Base-by-base conservation (phyloP, 2,888 invertebrate species). In the Toxonevra muliebris region DNA sequence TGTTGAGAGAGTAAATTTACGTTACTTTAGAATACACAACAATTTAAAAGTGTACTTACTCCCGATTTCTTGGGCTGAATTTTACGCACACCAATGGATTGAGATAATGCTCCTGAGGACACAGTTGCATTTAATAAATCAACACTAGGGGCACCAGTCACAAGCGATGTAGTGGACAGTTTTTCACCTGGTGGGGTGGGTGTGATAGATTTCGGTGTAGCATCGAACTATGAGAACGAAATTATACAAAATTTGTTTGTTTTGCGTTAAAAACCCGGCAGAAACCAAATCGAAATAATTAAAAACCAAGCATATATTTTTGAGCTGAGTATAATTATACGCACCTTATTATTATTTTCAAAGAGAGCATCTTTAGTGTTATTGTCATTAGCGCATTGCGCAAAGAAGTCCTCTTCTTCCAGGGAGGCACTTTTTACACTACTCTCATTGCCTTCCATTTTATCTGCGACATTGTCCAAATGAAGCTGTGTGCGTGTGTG, bases 361-460 rank as follows among this genome's bases (percentile, higher is more conserved):
- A 78, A 74, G 52, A 76, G 76, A 40, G 61, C 48, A 48, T 75
- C 83, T 65, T 72, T 69, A 19, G 75, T 83, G 64, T 84, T 84
- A 77, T 84, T 83, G 69, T 84, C 86, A 77, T 89, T 90, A 88
- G 74, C 71, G 73, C 90, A 92, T 85, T 94, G 93, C 68, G 92
- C 91, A 87, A 97, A 97, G 88, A 97, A 98, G 87, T 98, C 97
- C 75, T 92, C 90, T 86, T 95, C 94, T 73, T 89, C 89, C 15
- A 59, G 69, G 19, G 42, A 15, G 79, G 91, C 90, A 80, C 91
- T 90, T 68, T 86, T 87, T 7, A 30, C 30, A 54, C 66, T 73
- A 60, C 75, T 73, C 77, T 92, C 92, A 76, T 89, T 87, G 60
- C 77, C 79, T 45, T 87, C 87, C 53, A 82, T 83, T 71, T 87